These are phyloP conservation scores for Fregata magnificens DNA, from an alignment of 2,113 vertebrate genomes.

Conservation along the genomic window DNA sequence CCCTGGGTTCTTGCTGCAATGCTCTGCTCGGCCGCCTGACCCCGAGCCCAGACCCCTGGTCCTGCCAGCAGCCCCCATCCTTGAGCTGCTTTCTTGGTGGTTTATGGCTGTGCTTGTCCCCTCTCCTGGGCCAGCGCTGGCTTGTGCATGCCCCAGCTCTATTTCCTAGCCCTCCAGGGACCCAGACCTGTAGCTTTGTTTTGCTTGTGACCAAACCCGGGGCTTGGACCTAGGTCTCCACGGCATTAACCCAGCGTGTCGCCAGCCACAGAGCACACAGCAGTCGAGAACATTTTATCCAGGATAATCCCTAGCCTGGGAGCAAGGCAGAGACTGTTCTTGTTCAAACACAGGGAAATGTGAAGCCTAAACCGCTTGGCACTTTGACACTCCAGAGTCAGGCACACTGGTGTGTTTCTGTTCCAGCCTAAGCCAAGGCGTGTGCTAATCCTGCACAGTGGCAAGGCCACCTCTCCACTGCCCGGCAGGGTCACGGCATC, in stretches of 20 bases:
- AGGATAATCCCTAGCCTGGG: constrained; percentile 53
- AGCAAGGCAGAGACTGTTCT: constrained; percentile 35
- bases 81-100: not conserved
- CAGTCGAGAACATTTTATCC: constrained; percentile 53
- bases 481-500: accelerated
- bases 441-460: not conserved
- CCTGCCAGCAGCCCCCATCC: not conserved
- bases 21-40: accelerated
- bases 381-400: not conserved
- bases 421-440: not conserved
- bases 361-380: constrained; percentile 59
- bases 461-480: not conserved
- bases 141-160: not conserved
- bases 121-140: not conserved
- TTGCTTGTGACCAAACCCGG: not conserved
- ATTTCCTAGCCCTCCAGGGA: not conserved
- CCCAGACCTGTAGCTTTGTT: not conserved
- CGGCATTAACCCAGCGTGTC: constrained; percentile 21
- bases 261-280: constrained; percentile 12
- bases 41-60: accelerated
- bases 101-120: not conserved
- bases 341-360: constrained; percentile 56
- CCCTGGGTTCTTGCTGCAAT: not conserved
- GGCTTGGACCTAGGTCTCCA: constrained; percentile 20
- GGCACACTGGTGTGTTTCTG: not conserved